Conservation (phyloP, 2,113 vertebrate genomes). For the Pseudorasbora parva region DNA sequence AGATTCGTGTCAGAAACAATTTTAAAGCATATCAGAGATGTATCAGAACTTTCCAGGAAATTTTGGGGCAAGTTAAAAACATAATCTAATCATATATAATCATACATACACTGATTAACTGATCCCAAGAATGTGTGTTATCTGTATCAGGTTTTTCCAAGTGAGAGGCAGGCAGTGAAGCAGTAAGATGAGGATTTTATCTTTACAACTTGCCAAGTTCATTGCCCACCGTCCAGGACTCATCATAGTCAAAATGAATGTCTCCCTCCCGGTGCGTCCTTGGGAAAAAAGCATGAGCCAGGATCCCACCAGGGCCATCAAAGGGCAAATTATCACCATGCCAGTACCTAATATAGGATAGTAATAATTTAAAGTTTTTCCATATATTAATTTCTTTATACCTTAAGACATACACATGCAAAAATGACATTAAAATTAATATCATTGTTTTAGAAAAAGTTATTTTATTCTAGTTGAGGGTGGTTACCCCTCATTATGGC, state of each 20-base stretch:
- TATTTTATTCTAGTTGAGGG: not conserved
- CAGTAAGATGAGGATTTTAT: not conserved
- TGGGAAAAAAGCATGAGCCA: slow-evolving; percentile 95
- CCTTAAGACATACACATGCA: not conserved
- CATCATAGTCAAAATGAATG: slow-evolving; percentile 94
- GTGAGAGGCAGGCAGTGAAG: not conserved
- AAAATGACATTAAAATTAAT: not conserved
- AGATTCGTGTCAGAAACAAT: not conserved
- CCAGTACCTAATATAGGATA: slow-evolving; percentile 80
- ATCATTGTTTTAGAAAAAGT: not conserved
- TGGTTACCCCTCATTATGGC: not conserved
- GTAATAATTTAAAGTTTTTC: no score
- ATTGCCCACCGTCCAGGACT: slow-evolving; percentile 91
- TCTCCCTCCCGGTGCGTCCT: slow-evolving; percentile 89
- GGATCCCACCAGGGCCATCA: slow-evolving; percentile 90
- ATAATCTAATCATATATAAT: no score
- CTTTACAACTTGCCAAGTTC: slow-evolving; percentile 81
- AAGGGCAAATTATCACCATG: slow-evolving; percentile 93
- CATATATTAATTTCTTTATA: not conserved
- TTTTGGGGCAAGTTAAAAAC: not conserved
- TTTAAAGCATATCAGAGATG: no score
- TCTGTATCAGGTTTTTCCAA: not conserved
- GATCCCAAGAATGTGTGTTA: not conserved
- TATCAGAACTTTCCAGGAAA: not conserved
- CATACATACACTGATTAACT: not conserved